Conservation (phyloP, 1,140 invertebrate genomes). For the Drosophila suzukii region DNA sequence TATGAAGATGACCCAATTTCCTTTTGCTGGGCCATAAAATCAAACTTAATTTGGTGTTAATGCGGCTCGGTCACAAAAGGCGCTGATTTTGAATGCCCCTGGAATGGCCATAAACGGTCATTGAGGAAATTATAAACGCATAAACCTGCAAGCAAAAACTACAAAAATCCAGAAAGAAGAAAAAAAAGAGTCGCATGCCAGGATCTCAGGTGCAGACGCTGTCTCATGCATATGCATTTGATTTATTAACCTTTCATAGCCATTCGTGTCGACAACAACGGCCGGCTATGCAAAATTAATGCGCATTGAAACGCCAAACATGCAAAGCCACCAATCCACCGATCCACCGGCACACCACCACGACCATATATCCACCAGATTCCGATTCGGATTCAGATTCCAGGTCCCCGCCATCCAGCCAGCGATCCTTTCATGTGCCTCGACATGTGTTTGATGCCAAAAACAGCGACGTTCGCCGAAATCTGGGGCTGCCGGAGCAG, state of each 20-base stretch:
- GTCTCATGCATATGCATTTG: conserved; percentile 76
- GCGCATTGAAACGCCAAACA: conserved; percentile 80
- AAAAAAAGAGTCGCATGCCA: conserved; percentile 45
- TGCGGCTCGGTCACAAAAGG: conserved; percentile 64
- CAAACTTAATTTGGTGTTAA: conserved; percentile 76
- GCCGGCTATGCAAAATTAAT: conserved; percentile 71
- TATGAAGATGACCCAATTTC: conserved; percentile 71
- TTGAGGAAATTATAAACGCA: conserved; percentile 80
- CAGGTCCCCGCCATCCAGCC: conserved; percentile 7
- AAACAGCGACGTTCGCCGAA: conserved; percentile 76
- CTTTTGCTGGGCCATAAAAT: conserved; percentile 52
- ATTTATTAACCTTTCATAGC: conserved; percentile 82
- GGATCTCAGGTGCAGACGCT: conserved; percentile 73
- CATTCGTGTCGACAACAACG: conserved; percentile 81
- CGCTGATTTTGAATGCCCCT: conserved; percentile 67
- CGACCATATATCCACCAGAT: not conserved
- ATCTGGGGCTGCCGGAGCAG: conserved; percentile 63
- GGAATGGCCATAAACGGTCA: conserved; percentile 66
- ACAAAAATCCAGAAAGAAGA: conserved; percentile 1
- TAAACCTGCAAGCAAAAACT: conserved; percentile 40
- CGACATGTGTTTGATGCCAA: conserved; percentile 80
- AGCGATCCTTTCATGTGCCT: conserved; percentile 76
- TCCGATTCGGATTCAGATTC: conserved; percentile 21
- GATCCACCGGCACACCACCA: too few species aligned
- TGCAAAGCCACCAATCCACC: conserved; percentile 46